A percentile compares a stretch with the other conserved stretches of the same genome.
Evolutionary conservation across 2,113 vertebrate species (phyloP).

Genomic region (Pterocles gutturalis): DNA sequence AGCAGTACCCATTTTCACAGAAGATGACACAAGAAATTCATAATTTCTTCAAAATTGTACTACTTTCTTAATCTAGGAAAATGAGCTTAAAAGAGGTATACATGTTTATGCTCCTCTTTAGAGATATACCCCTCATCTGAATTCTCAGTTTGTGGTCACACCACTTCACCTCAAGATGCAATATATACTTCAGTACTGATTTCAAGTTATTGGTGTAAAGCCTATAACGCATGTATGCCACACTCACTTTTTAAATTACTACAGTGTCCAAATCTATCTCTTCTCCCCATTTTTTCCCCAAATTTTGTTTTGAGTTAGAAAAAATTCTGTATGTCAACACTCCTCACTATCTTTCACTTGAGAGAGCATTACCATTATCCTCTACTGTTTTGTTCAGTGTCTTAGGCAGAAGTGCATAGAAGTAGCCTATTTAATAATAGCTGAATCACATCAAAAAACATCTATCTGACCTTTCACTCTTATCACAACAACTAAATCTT

Average conservation of each 20-base stretch:
- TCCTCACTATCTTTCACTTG: neutral
- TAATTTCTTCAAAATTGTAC: neutral
- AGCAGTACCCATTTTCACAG: neutral
- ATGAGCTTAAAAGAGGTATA: neutral
- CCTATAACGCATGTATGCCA: neutral
- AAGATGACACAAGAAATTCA: neutral
- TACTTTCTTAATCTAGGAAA: neutral
- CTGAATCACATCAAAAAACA: neutral
- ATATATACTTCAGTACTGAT: neutral
- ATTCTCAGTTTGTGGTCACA: neutral
- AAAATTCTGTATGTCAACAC: neutral
- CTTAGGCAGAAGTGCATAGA: neutral
- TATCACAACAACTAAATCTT: neutral
- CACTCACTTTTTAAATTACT: neutral
- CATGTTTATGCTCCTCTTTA: neutral
- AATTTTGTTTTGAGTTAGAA: neutral
- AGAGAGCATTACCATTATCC: neutral
- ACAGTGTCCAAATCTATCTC: neutral
- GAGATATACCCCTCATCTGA: neutral
- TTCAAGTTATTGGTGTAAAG: neutral
- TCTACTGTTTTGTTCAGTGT: neutral
- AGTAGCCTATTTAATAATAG: neutral
- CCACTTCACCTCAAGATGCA: neutral
- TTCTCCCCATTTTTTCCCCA: neutral
- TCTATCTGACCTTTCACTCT: neutral